Evolutionary conservation across 2,888 invertebrate genomes (phyloP).

Genomic region (Acleris literana): DNA sequence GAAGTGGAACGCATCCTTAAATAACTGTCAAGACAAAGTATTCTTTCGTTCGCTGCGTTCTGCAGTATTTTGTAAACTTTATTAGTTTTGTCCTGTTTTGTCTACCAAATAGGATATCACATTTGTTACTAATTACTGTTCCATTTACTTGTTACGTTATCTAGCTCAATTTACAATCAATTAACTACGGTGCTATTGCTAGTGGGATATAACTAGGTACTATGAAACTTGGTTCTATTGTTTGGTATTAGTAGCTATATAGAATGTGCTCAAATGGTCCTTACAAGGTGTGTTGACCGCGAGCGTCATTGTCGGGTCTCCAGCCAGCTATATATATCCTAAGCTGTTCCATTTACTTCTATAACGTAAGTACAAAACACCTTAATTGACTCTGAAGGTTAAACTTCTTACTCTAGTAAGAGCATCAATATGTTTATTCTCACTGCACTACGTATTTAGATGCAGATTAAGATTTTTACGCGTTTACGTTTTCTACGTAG

Average conservation of each 20-base stretch:
- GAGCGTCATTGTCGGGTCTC: constrained; percentile 21
- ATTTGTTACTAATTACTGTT: constrained; percentile 15
- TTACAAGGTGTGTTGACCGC: constrained; percentile 23
- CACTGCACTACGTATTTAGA: background rate
- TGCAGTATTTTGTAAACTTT: constrained; percentile 36
- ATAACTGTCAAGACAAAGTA: constrained; percentile 25
- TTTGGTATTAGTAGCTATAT: constrained; percentile 14
- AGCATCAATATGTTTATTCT: background rate
- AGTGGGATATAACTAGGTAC: constrained; percentile 5
- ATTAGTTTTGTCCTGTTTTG: constrained; percentile 24
- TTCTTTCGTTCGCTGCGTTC: constrained; percentile 17
- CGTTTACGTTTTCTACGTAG: too few species aligned
- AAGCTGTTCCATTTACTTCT: constrained; percentile 22
- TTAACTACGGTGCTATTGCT: constrained; percentile 24
- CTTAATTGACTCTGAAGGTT: constrained; percentile 34
- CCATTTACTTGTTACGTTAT: constrained; percentile 26
- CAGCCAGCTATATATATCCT: constrained; percentile 26
- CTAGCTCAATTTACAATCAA: constrained; percentile 30
- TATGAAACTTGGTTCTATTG: constrained; percentile 18
- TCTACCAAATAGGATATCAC: background rate
- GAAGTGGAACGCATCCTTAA: constrained; percentile 31
- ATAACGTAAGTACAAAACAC: constrained; percentile 26
- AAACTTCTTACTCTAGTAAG: constrained; percentile 5
- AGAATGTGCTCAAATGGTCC: constrained; percentile 30
- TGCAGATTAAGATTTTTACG: background rate